Evolutionary conservation across 2,797 vertebrate genomes (phyloP).

Genomic region (Tarsius wallacei): DNA sequence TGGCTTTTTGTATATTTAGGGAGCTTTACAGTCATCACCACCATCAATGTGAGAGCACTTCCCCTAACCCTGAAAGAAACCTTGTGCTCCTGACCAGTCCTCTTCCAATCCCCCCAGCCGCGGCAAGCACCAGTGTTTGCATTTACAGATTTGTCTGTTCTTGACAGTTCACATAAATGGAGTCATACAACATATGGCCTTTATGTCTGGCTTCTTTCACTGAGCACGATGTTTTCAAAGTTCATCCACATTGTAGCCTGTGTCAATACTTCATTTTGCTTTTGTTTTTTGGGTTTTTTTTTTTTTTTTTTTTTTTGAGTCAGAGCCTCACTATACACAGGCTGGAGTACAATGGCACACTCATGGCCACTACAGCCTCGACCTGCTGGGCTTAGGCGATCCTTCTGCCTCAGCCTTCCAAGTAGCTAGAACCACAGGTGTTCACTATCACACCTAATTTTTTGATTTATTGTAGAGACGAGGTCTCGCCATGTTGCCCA

Average conservation of each 20-base stretch:
- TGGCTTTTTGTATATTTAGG: not conserved
- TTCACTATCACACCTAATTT: not conserved
- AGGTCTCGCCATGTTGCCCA: not conserved
- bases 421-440: not conserved
- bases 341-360: not conserved
- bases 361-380: not conserved
- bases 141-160: rapidly evolving
- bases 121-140: rapidly evolving
- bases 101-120: not conserved
- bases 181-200: not conserved
- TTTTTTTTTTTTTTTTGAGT: not conserved
- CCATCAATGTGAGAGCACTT: not conserved
- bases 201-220: not conserved
- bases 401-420: not conserved
- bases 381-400: not conserved
- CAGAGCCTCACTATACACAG: not conserved
- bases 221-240: not conserved
- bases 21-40: not conserved
- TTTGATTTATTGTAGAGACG: not conserved
- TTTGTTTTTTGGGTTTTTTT: not conserved
- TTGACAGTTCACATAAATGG: not conserved
- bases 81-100: rapidly evolving
- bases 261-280: rapidly evolving
- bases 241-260: rapidly evolving
- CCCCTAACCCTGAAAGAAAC: not conserved